phyloP scores from a whole-genome alignment of 2,888 invertebrate genomes.

The Drosophila pullipes region DNA sequence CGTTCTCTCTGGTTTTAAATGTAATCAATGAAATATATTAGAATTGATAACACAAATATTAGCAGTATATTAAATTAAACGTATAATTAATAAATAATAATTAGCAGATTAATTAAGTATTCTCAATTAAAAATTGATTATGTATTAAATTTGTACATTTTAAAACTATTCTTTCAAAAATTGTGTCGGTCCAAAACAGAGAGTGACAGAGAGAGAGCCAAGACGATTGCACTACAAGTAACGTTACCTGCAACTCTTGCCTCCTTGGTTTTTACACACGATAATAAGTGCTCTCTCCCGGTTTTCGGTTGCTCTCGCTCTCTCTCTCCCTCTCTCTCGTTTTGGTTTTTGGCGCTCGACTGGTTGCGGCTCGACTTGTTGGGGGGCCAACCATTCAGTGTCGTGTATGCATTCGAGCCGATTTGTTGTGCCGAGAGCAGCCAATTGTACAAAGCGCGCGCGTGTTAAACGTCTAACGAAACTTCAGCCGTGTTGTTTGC shows the following conservation, averaged over 20 bases:
- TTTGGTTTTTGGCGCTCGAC: conserved; percentile 40
- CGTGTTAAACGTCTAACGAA: conserved; percentile 53
- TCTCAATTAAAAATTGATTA: neutral
- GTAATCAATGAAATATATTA: neutral
- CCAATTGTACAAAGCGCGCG: conserved; percentile 50
- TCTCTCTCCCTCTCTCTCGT: conserved; percentile 10
- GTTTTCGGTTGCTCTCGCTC: conserved; percentile 4
- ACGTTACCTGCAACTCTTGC: conserved; percentile 26
- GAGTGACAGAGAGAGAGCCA: neutral
- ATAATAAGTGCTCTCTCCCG: conserved; percentile 39
- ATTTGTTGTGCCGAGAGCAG: conserved; percentile 68
- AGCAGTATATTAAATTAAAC: no score
- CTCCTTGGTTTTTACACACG: conserved; percentile 14
- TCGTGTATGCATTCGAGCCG: conserved; percentile 82
- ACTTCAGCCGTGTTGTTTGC: conserved; percentile 57
- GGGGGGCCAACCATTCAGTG: conserved; percentile 67
- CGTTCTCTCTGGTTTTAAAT: neutral
- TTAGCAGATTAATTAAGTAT: neutral
- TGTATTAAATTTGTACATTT: neutral
- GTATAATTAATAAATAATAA: neutral
- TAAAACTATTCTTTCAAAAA: neutral
- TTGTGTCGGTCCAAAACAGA: neutral
- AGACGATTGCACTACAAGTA: conserved; percentile 5
- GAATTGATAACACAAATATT: neutral
- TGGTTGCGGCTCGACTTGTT: conserved; percentile 53